phyloP scores from a whole-genome alignment of 2,797 vertebrate genomes.

The Neoniphon sammara region DNA sequence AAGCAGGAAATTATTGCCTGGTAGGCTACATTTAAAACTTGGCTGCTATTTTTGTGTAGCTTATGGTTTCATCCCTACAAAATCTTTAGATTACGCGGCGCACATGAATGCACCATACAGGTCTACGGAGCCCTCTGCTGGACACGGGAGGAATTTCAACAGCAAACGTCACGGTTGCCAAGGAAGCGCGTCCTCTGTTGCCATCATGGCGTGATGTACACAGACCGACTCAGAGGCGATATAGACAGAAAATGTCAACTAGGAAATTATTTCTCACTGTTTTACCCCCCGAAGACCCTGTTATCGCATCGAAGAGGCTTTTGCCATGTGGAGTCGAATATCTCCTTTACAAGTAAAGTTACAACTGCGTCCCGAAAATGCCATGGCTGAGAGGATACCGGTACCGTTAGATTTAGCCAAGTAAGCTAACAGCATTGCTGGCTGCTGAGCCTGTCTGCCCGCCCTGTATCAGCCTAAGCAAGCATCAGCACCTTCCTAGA shows the following conservation, averaged over 20 bases:
- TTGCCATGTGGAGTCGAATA: neutral
- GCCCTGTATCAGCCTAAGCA: neutral
- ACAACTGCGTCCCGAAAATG: constrained; percentile 21
- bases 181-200: constrained; percentile 77
- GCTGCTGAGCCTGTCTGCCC: constrained; percentile 18
- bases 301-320: neutral
- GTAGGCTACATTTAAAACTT: no score
- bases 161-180: constrained; percentile 66
- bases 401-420: constrained; percentile 26
- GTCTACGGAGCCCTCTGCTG: constrained; percentile 50
- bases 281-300: neutral
- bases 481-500: constrained; percentile 31
- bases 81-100: neutral
- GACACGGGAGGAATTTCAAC: neutral
- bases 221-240: constrained; percentile 26
- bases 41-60: no score
- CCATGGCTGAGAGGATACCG: neutral
- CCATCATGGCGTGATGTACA: constrained; percentile 55
- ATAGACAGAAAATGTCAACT: neutral
- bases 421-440: constrained; percentile 30
- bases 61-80: no score
- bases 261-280: neutral
- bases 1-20: no score
- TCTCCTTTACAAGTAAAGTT: neutral
- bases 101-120: constrained; percentile 34